These are phyloP conservation scores for Drosophila lutescens DNA, from an alignment of 2,888 invertebrate genomes.

Conservation along the genomic window DNA sequence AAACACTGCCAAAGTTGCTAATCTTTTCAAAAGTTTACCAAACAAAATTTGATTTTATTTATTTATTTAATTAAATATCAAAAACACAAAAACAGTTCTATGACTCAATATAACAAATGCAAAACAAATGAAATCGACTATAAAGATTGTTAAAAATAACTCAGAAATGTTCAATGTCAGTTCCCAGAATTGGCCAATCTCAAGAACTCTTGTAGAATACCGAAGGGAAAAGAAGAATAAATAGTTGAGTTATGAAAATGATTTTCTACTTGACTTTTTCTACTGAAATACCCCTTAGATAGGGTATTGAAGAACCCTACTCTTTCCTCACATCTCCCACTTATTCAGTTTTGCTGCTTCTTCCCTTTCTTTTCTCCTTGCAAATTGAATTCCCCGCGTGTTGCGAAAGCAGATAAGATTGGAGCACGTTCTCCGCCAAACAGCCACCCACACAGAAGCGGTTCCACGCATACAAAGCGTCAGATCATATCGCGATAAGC, in stretches of 20 bases:
- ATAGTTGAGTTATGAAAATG: not conserved
- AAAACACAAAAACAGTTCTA: too few relatives aligned
- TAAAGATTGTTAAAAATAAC: not conserved
- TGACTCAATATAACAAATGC: not conserved
- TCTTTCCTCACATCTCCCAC: not conserved
- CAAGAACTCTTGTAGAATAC: not conserved
- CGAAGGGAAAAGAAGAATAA: not conserved
- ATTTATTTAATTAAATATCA: too few relatives aligned
- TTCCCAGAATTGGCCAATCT: not conserved
- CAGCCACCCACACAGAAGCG: constrained; percentile 27
- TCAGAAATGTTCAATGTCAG: not conserved
- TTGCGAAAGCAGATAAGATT: constrained; percentile 65
- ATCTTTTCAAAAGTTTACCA: too few relatives aligned
- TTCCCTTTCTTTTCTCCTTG: constrained; percentile 51
- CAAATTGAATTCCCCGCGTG: constrained; percentile 65
- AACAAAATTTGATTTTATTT: too few relatives aligned
- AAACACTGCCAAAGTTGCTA: too few relatives aligned
- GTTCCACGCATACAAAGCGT: constrained; percentile 55
- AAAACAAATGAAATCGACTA: not conserved
- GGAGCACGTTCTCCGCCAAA: constrained; percentile 46
- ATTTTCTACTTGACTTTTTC: not conserved
- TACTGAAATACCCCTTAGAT: not conserved
- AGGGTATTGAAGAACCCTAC: constrained; percentile 13
- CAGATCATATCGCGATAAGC: constrained; percentile 65
- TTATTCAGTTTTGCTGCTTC: constrained; percentile 22